A percentile compares a stretch with the other conserved stretches of the same genome.
Conservation (phyloP, 2,888 invertebrate genomes). For the Sepiola atlantica region DNA sequence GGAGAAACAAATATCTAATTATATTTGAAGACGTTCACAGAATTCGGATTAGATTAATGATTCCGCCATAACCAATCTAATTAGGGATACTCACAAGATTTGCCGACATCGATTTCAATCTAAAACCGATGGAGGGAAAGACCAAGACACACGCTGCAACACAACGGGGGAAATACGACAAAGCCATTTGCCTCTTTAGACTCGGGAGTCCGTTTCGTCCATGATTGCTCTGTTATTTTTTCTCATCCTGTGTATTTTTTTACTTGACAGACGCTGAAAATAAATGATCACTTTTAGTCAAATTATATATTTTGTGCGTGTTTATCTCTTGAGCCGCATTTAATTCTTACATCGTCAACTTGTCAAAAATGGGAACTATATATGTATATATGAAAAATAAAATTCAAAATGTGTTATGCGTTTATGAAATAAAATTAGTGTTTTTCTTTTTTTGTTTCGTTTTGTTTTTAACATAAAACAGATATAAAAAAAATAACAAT, state of each 20-base stretch:
- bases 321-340: neutral
- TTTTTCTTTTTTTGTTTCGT: no score
- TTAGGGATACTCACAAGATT: neutral
- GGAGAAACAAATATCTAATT: neutral
- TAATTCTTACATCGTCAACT: neutral
- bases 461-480: no score
- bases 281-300: neutral
- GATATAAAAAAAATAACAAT: no score
- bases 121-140: neutral
- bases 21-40: neutral
- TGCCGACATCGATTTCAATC: neutral
- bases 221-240: neutral
- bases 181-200: neutral
- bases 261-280: neutral
- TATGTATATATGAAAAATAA: no score
- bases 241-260: neutral
- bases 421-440: no score
- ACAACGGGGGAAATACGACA: neutral
- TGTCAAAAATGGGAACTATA: neutral
- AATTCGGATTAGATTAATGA: neutral
- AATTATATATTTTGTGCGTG: neutral
- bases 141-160: neutral
- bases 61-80: conserved; percentile 20
- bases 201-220: neutral
- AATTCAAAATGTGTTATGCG: no score